Evolutionary conservation across 2,113 vertebrate species (phyloP), one percentile per base, ranked within the genome.

Genomic region (Cyrtonyx montezumae): DNA sequence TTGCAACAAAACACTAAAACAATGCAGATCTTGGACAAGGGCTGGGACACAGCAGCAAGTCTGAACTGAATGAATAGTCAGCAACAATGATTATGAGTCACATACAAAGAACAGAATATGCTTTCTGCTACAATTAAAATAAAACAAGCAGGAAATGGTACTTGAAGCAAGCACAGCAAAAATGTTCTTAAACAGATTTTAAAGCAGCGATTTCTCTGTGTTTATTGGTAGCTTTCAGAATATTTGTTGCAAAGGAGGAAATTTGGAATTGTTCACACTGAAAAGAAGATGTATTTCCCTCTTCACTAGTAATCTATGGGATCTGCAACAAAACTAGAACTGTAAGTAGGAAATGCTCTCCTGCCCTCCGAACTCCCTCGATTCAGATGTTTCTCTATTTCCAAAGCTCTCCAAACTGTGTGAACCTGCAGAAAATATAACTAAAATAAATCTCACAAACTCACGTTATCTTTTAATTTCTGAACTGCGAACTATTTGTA

Each of bases 81-180:
- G 96, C 95, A 97, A 40, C 59, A 95, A 82, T 43, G 61, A 94
- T 81, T 97, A 90, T 91, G 93, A 97, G 85, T 96, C 95, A 92
- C 71, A 74, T 77, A 81, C 80, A 91, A 93, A 96, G 88, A 91
- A 91, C 51, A 49, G 93, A 97, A 93, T 93, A 96, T 92, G 51
- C 90, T 97, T 97, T 96, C 87, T 97, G 48, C 93, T 92, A 92
- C 59, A 93, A 87, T 93, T 88, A 94, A 76, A 94, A 93, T 79
- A 87, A 97, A 96, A 97, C 91, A 97, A 92, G 65, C 90, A 96
- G 93, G 95, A 95, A 95, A 96, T 95, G 91, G 86, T 95, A 84
- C 58, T 87, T 73, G 87, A 93, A 90, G 77, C 76, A 89, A 95
- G 66, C 4, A 0, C 26, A 93, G 83, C 62, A 94, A 71, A 95